Evolutionary conservation across 2,797 vertebrate genomes (phyloP).

Genomic region (Ispidina picta): DNA sequence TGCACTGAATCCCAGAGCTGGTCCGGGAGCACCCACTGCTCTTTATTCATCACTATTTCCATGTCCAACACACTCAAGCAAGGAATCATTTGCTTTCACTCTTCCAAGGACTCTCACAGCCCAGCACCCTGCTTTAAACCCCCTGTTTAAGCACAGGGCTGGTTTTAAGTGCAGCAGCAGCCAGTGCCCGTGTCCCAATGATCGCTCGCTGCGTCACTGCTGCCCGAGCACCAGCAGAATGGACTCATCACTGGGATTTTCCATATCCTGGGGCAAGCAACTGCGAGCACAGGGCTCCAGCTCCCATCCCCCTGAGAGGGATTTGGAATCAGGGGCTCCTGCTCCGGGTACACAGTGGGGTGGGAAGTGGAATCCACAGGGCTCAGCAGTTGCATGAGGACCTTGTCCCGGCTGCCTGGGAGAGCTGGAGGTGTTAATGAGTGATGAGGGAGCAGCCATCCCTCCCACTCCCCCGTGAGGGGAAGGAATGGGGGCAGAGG

Average conservation of each 20-base stretch:
- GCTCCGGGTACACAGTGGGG: accelerated
- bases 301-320: accelerated
- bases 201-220: not conserved
- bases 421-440: not conserved
- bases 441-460: conserved; percentile 5
- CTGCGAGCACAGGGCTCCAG: not conserved
- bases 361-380: accelerated
- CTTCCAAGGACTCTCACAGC: accelerated
- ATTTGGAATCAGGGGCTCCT: not conserved
- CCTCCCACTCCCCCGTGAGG: accelerated
- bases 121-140: not conserved
- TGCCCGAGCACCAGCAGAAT: not conserved
- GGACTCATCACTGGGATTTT: not conserved
- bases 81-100: accelerated
- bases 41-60: not conserved
- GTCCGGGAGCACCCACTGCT: not conserved
- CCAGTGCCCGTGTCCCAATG: not conserved
- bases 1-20: accelerated
- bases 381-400: not conserved
- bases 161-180: not conserved
- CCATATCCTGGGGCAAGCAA: not conserved
- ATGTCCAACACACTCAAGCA: accelerated
- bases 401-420: not conserved
- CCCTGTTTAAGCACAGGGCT: accelerated
- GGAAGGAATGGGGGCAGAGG: not conserved